Evolutionary conservation across 2,797 vertebrate genomes (phyloP), one percentile per base, ranked within the genome.

Genomic region (Xenops minutus): DNA sequence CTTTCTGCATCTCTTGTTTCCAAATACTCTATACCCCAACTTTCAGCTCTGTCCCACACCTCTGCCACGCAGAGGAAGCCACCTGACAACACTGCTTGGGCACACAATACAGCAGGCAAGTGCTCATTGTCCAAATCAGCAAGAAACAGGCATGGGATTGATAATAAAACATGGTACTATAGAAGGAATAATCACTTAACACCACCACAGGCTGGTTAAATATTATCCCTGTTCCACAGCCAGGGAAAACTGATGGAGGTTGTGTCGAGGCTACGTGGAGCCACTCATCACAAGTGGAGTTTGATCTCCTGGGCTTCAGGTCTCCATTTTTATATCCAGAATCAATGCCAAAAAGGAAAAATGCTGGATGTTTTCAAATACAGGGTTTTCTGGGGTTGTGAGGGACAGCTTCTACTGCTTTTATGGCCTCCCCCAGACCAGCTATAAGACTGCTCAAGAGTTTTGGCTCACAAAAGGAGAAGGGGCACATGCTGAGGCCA

Each of bases 231-330:
- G 7, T 11, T 46, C 30, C 6, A 8, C 29, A 81, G 58, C n/a
- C 61, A 24, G 54, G 21, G 75, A 88, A 93, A 86, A 51, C 11
- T 22, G 37, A 51, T 0, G 0, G 55, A 55, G 46, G 10, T 14
- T 10, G 22, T 14, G 29, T 32, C 0, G 0, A 80, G 73, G 18
- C 32, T 75, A 13, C 15, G 0, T 0, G 2, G 26, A 93, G 59
- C 41, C 43, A 21, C 32, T 72, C 2, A 0, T 61, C 20, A 58
- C 21, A 56, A 1, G 1, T 7, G 7, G 32, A 48, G 63, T 75
- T 95, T 81, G 76, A 44, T 81, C 55, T 86, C 9, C 21, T 18
- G 15, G 8, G 27, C 43, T 66, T 54, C 43, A 46, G 15, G 15
- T 27, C 14, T 7, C 5, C 12, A 1, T 74, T 90, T 84, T 61